A percentile compares a stretch with the other conserved stretches of the same genome.
These are phyloP conservation scores for Chroicocephalus ridibundus DNA, from an alignment of 2,113 vertebrate species.

Conservation along the genomic window DNA sequence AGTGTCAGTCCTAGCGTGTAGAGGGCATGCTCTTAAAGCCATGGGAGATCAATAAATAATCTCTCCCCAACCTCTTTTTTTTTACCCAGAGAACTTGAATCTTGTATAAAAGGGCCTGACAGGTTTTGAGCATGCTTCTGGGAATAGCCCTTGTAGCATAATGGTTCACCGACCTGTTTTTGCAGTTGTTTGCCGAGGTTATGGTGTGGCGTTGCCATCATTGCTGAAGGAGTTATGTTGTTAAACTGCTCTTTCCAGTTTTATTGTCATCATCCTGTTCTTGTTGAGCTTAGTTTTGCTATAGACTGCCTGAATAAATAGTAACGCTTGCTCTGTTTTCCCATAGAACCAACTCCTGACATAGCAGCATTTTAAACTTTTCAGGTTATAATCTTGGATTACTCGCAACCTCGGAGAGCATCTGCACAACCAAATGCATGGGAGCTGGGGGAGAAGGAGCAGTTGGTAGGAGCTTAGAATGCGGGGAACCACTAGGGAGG, in stretches of 20 bases:
- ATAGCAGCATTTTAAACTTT: neutral
- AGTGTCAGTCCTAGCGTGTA: neutral
- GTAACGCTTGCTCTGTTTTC: neutral
- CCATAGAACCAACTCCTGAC: neutral
- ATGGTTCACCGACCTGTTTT: neutral
- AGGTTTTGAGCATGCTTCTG: neutral
- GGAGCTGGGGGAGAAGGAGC: neutral
- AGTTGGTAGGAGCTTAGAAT: neutral
- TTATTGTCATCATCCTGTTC: neutral
- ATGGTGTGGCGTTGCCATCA: neutral
- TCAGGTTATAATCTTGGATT: neutral
- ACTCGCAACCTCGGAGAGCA: neutral
- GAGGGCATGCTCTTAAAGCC: neutral
- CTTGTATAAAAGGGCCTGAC: neutral
- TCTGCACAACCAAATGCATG: neutral
- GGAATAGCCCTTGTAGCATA: neutral
- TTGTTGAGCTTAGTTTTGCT: neutral
- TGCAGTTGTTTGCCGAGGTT: neutral
- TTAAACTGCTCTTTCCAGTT: neutral
- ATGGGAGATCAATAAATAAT: neutral
- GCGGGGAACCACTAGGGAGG: neutral
- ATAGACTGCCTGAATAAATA: neutral
- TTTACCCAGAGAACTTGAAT: neutral
- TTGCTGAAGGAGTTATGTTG: neutral
- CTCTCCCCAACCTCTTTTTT: neutral